Evolutionary conservation across 1,140 invertebrate genomes (phyloP).

Genomic region (Eubasilissa regina): DNA sequence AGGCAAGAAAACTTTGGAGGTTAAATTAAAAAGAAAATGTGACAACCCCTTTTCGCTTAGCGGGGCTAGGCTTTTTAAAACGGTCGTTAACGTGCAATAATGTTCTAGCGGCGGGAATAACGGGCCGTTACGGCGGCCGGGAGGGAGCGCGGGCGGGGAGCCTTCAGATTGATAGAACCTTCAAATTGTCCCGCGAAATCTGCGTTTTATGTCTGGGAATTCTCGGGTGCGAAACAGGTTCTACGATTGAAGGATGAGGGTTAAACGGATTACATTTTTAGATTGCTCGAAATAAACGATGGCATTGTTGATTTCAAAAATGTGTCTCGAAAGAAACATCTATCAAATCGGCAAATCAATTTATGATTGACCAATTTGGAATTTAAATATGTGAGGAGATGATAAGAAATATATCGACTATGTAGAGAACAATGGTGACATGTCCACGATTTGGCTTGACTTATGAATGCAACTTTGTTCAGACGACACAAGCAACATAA

Average conservation of each 20-base stretch:
- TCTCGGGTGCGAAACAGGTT: conserved; percentile 45
- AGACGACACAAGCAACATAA: too few relatives aligned
- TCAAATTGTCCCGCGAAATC: conserved; percentile 58
- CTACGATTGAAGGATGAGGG: conserved; percentile 46
- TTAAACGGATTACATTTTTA: conserved; percentile 47
- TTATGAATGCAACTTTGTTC: too few relatives aligned
- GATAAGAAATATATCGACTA: too few relatives aligned
- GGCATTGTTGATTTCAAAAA: background rate
- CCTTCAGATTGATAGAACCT: conserved; percentile 56
- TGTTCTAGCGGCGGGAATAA: conserved; percentile 51
- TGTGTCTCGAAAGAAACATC: too few relatives aligned
- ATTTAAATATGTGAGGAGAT: too few relatives aligned
- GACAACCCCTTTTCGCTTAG: conserved; percentile 56
- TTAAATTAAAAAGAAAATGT: conserved; percentile 60
- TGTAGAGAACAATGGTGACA: too few relatives aligned
- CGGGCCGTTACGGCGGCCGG: conserved; percentile 46
- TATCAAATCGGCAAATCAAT: too few relatives aligned
- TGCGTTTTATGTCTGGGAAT: conserved; percentile 59
- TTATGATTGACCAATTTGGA: too few relatives aligned
- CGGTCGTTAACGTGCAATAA: conserved; percentile 61
- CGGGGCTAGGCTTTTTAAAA: conserved; percentile 54
- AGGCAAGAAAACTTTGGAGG: conserved; percentile 49
- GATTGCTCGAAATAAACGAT: conserved; percentile 4
- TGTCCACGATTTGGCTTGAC: too few relatives aligned
- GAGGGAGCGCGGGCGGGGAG: background rate